These are phyloP conservation scores for Hydrophis major DNA, from an alignment of 2,797 vertebrate genomes.

Conservation along the genomic window DNA sequence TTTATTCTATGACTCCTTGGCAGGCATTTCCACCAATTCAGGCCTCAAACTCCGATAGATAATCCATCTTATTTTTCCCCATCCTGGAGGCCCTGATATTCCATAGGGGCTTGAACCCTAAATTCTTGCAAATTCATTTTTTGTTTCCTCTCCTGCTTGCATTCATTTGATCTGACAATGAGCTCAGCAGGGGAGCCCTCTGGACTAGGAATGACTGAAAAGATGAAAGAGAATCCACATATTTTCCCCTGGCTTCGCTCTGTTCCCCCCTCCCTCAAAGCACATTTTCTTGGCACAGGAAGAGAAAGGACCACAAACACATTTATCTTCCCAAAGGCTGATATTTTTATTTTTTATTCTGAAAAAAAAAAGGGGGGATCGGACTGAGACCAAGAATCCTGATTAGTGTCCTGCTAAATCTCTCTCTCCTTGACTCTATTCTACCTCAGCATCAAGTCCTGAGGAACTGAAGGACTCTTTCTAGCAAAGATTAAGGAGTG, in stretches of 20 bases:
- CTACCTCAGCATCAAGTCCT: slow-evolving; percentile 35
- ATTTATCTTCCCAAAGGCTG: slow-evolving; percentile 57
- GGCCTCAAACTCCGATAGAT: background rate
- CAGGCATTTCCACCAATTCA: background rate
- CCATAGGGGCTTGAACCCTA: background rate
- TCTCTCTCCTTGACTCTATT: slow-evolving; percentile 40
- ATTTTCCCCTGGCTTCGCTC: slow-evolving; percentile 48
- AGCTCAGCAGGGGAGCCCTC: slow-evolving; percentile 54
- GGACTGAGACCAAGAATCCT: slow-evolving; percentile 45
- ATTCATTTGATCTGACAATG: slow-evolving; percentile 59
- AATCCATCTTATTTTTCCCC: background rate
- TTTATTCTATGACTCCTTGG: background rate
- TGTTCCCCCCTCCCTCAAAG: slow-evolving; percentile 8
- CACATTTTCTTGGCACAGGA: slow-evolving; percentile 61
- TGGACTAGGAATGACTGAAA: slow-evolving; percentile 39
- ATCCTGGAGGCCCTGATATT: background rate
- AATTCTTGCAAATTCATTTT: background rate
- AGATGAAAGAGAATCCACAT: slow-evolving; percentile 63
- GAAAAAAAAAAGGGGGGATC: slow-evolving; percentile 41
- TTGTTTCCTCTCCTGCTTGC: background rate
- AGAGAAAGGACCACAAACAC: slow-evolving; percentile 45
- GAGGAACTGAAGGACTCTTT: background rate
- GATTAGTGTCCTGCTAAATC: slow-evolving; percentile 47
- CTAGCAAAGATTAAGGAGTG: background rate
- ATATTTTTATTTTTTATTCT: slow-evolving; percentile 36